A percentile compares a stretch with the other conserved stretches of the same genome.
These are phyloP conservation scores for Rhabditoides inermis DNA, from an alignment of 2,888 invertebrate genomes.

Conservation along the genomic window DNA sequence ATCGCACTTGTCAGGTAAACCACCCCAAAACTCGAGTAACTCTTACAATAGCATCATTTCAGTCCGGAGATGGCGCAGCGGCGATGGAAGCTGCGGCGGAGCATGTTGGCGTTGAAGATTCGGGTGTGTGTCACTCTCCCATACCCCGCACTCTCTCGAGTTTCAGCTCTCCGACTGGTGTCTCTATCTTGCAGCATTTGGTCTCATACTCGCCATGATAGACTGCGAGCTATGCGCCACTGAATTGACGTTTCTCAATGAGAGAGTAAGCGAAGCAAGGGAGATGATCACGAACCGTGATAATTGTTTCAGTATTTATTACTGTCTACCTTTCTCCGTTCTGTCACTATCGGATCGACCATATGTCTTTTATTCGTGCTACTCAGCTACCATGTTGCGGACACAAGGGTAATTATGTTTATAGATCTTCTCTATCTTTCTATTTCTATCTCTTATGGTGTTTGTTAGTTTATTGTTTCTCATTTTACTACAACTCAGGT, in stretches of 20 bases:
- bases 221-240: slow-evolving; percentile 38
- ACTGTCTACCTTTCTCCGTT: slow-evolving; percentile 22
- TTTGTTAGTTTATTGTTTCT: neutral
- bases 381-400: slow-evolving; percentile 97
- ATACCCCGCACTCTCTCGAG: neutral
- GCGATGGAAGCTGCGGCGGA: slow-evolving; percentile 17
- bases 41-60: no score
- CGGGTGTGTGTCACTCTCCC: slow-evolving; percentile 5
- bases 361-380: slow-evolving; percentile 97
- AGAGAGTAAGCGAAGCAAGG: slow-evolving; percentile 2
- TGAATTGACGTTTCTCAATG: slow-evolving; percentile 3
- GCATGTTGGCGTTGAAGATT: slow-evolving; percentile 23
- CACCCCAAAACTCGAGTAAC: no score
- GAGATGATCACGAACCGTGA: neutral
- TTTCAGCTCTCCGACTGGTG: slow-evolving; percentile 36
- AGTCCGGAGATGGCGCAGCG: slow-evolving; percentile 23
- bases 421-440: slow-evolving; percentile 1
- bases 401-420: slow-evolving; percentile 81
- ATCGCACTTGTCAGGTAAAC: slow-evolving; percentile 24
- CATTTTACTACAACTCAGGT: slow-evolving; percentile 63
- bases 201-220: slow-evolving; percentile 35
- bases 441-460: neutral
- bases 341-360: slow-evolving; percentile 67
- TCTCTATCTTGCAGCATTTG: slow-evolving; percentile 28
- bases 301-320: slow-evolving; percentile 11